phyloP scores from a whole-genome alignment of 2,888 invertebrate species.

The Alcis repandata region DNA sequence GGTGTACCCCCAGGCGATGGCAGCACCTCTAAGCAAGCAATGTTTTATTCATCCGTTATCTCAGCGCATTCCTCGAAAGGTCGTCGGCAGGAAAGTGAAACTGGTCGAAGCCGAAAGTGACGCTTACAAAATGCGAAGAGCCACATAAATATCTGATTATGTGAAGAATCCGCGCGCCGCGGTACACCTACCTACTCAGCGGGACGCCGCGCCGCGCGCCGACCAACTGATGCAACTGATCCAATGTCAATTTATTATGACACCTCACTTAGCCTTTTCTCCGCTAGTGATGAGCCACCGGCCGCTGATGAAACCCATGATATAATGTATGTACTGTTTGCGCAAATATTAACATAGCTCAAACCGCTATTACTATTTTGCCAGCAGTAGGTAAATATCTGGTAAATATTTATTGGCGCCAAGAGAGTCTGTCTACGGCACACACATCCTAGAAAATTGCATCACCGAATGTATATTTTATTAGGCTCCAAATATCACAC shows the following conservation, averaged over 20 bases:
- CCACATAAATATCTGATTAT: constrained; percentile 68
- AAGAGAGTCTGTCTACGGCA: constrained; percentile 34
- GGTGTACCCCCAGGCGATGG: constrained; percentile 23
- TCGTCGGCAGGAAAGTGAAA: constrained; percentile 83
- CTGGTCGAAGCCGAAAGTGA: constrained; percentile 75
- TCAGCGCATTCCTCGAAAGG: constrained; percentile 77
- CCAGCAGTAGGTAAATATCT: constrained; percentile 25
- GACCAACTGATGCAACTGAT: constrained; percentile 67
- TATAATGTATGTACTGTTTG: constrained; percentile 62
- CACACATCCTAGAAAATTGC: constrained; percentile 37
- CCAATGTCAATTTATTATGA: constrained; percentile 73
- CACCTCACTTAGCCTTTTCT: constrained; percentile 59
- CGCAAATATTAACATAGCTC: constrained; percentile 61
- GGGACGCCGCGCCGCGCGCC: constrained; percentile 23
- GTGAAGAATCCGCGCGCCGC: constrained; percentile 40
- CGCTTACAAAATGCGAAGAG: constrained; percentile 70
- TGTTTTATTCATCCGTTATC: constrained; percentile 77
- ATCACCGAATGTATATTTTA: constrained; percentile 49
- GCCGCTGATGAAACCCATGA: constrained; percentile 55
- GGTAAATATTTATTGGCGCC: no score
- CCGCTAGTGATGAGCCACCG: constrained; percentile 47
- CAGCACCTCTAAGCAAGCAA: constrained; percentile 47
- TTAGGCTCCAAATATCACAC: constrained; percentile 51
- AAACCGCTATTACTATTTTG: constrained; percentile 47
- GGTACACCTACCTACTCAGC: constrained; percentile 9